Base-by-base conservation (phyloP, 2,888 invertebrate genomes). In the Eudemis profundana region DNA sequence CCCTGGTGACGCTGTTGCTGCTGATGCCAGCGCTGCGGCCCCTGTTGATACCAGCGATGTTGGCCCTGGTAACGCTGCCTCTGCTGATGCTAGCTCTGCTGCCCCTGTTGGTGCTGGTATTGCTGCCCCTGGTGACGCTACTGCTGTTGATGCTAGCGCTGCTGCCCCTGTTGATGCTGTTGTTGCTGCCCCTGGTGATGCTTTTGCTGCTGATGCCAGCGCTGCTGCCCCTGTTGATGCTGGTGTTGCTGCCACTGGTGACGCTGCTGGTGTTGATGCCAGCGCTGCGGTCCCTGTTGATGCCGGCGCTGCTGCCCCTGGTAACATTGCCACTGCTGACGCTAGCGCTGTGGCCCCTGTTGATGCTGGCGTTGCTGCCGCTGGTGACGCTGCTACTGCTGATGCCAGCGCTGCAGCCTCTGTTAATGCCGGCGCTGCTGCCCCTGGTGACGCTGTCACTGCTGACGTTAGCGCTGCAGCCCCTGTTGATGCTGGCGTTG, bases 161-260 rank as follows among this genome's bases (percentile, higher is more conserved):
- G 36, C 40, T 3, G 21, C 59, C 17, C 1, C 17, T 10, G 29
- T 12, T 15, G 27, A 42, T 33, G 12, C 56, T 36, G 27, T 29
- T 14, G 10, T 23, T 36, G 51, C 27, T 27, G n/a, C 29, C 8
- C 14, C 40, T 36, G 36, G 15, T 14, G 44, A 38, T 23, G 53
- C 44, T 38, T 21, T 46, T n/a, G 21, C 40, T 49, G 46, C 15
- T n/a, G 17, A 21, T 2, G 15, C 29, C n/a, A n/a, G n/a, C n/a
- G n/a, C n/a, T 23, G 46, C 59, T 15, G 53, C 15, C 7, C 15
- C 10, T 29, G 14, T 33, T 36, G 44, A 23, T 12, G 17, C 62
- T n/a, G n/a, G 44, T 47, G 51, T n/a, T 19, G 46, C 38, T n/a
- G 2, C 44, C 8, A 44, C n/a, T 33, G 63, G 33, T 8, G 14